Evolutionary conservation across 53 echinoderm and acorn worm genomes (phyloP).

Genomic region (Crossaster papposus): DNA sequence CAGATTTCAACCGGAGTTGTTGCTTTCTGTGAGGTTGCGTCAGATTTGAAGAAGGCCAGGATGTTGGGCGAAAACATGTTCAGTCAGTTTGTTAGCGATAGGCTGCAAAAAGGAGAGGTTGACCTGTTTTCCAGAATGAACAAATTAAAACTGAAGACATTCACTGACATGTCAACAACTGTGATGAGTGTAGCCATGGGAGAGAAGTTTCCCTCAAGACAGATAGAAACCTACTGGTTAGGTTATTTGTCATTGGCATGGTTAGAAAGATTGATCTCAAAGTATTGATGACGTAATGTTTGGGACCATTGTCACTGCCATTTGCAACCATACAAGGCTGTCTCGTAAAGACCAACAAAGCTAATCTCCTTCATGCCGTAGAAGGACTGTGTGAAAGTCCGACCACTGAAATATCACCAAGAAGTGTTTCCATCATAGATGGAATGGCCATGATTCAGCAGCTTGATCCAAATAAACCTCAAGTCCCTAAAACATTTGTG

Average conservation of each 20-base stretch:
- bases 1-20: constrained; percentile 61
- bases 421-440: constrained; percentile 47
- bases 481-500: constrained; percentile 16
- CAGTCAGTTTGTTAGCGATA: neutral
- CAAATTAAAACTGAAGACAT: constrained; percentile 37
- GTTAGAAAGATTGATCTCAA: constrained; percentile 37
- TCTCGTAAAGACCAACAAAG: constrained; percentile 60
- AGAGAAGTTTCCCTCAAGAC: neutral
- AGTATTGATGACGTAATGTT: constrained; percentile 38
- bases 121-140: neutral
- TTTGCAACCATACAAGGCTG: constrained; percentile 54
- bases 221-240: constrained; percentile 38
- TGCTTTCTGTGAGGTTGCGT: constrained; percentile 33
- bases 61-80: constrained; percentile 46
- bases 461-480: constrained; percentile 7
- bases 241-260: constrained; percentile 46
- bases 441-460: constrained; percentile 65
- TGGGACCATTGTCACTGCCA: constrained; percentile 58
- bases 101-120: constrained; percentile 33
- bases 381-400: constrained; percentile 3
- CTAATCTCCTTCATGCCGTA: constrained; percentile 58
- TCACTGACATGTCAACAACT: neutral
- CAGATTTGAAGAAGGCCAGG: constrained; percentile 38
- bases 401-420: constrained; percentile 17
- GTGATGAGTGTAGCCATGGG: neutral